phyloP scores from a whole-genome alignment of 2,888 invertebrate genomes.

The Nemapogon koenigi region DNA sequence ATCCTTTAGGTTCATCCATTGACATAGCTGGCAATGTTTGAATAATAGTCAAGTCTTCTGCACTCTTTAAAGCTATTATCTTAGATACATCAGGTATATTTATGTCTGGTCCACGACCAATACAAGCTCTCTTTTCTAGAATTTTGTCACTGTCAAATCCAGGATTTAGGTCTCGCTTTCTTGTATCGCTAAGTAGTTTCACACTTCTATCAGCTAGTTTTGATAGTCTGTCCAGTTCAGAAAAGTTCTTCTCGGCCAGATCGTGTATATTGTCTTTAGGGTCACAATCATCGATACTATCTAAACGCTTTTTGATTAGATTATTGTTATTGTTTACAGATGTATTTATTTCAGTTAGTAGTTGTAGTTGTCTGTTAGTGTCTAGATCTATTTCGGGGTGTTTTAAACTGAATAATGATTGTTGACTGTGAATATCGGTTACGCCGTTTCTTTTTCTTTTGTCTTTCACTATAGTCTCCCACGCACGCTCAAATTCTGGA shows the following conservation, averaged over 20 bases:
- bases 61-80: slow-evolving; percentile 41
- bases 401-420: slow-evolving; percentile 12
- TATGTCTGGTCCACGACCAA: slow-evolving; percentile 23
- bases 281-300: slow-evolving; percentile 21
- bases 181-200: slow-evolving; percentile 40
- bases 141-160: slow-evolving; percentile 50
- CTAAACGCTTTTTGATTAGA: slow-evolving; percentile 45
- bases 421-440: slow-evolving; percentile 24
- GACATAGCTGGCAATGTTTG: slow-evolving; percentile 39
- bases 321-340: slow-evolving; percentile 52
- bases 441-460: slow-evolving; percentile 63
- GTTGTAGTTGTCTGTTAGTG: slow-evolving; percentile 36
- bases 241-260: slow-evolving; percentile 53
- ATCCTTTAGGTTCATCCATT: slow-evolving; percentile 47
- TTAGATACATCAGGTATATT: slow-evolving; percentile 49
- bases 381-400: slow-evolving; percentile 15
- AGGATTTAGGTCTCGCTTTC: slow-evolving; percentile 42
- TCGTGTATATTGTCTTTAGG: slow-evolving; percentile 39
- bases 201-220: slow-evolving; percentile 54
- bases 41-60: slow-evolving; percentile 24
- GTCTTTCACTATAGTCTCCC: slow-evolving; percentile 70
- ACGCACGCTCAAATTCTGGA: slow-evolving; percentile 67
- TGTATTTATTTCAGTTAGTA: slow-evolving; percentile 51
- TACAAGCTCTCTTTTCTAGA: too few species aligned
- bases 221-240: slow-evolving; percentile 48